phyloP scores from a whole-genome alignment of 2,797 vertebrate genomes.

The Anas flavirostris region DNA sequence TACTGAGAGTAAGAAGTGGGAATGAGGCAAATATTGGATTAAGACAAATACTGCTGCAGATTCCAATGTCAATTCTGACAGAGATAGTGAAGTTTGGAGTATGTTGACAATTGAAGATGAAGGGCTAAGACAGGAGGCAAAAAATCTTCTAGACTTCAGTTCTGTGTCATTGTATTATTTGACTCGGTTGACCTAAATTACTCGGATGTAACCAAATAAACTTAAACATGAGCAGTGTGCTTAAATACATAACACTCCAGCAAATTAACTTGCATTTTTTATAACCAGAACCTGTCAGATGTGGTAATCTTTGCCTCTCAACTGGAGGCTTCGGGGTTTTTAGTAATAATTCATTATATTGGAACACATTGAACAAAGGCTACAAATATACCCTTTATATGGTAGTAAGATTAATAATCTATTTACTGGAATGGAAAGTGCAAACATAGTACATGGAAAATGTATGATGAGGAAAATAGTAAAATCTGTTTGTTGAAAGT shows the following conservation, averaged over 20 bases:
- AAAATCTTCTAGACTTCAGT: constrained; percentile 4
- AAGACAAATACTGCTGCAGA: constrained; percentile 75
- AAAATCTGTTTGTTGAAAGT: background rate
- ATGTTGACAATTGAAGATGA: constrained; percentile 73
- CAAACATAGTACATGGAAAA: background rate
- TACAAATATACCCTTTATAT: background rate
- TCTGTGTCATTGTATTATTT: constrained; percentile 16
- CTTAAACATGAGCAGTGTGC: background rate
- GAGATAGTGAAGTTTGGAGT: constrained; percentile 58
- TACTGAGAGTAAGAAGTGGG: constrained; percentile 72
- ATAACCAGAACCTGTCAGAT: background rate
- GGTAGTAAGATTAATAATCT: background rate
- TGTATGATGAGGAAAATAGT: background rate
- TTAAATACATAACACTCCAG: background rate
- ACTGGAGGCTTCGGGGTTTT: background rate
- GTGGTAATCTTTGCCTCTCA: background rate
- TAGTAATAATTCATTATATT: background rate
- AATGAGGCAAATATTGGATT: constrained; percentile 84
- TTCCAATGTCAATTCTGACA: constrained; percentile 74
- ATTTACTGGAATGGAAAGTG: background rate
- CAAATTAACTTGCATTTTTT: background rate
- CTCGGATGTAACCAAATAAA: constrained; percentile 22
- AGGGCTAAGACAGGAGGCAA: constrained; percentile 49
- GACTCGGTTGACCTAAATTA: constrained; percentile 2
- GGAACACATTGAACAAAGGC: background rate